Percentiles rank a stretch among this genome's conserved stretches.
phyloP scores from a whole-genome alignment of 1,140 invertebrate genomes.

The Helicoverpa armigera region DNA sequence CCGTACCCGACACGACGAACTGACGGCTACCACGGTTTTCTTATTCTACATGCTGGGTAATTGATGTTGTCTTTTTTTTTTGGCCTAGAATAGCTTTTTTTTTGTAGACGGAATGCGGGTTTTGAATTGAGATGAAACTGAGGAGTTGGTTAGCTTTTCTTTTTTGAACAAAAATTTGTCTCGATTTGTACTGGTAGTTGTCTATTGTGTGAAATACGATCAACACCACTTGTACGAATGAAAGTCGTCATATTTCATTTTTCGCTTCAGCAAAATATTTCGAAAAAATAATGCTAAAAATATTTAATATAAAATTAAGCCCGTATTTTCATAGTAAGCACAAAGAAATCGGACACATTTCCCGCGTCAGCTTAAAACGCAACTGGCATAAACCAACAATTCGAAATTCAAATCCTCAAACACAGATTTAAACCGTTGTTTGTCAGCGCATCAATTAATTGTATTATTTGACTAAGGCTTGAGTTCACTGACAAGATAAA shows the following conservation, averaged over 20 bases:
- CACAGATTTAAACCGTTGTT: conserved; percentile 18
- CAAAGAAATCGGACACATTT: not conserved
- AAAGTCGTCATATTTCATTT: too few relatives aligned
- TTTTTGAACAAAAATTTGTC: too few relatives aligned
- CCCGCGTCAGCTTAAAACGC: not conserved
- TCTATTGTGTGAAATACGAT: too few relatives aligned
- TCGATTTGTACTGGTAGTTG: too few relatives aligned
- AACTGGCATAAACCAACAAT: conserved; percentile 5
- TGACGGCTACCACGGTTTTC: conserved; percentile 32
- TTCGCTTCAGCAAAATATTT: too few relatives aligned
- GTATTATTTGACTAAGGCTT: conserved; percentile 28
- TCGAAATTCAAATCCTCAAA: conserved; percentile 20
- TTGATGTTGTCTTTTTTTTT: conserved; percentile 30
- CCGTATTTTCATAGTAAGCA: not conserved
- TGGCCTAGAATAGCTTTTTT: not conserved
- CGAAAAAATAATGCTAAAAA: too few relatives aligned
- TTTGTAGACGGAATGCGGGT: not conserved
- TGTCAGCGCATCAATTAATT: conserved; percentile 46
- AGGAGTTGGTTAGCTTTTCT: too few relatives aligned
- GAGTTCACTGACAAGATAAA: too few relatives aligned
- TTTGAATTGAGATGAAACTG: too few relatives aligned
- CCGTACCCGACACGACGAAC: conserved; percentile 55
- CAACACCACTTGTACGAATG: too few relatives aligned
- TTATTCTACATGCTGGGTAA: conserved; percentile 35
- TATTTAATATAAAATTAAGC: too few relatives aligned